Evolutionary conservation across 2,888 invertebrate genomes (phyloP), one percentile per base, ranked within the genome.

Genomic region (Cheilosia vulpina): DNA sequence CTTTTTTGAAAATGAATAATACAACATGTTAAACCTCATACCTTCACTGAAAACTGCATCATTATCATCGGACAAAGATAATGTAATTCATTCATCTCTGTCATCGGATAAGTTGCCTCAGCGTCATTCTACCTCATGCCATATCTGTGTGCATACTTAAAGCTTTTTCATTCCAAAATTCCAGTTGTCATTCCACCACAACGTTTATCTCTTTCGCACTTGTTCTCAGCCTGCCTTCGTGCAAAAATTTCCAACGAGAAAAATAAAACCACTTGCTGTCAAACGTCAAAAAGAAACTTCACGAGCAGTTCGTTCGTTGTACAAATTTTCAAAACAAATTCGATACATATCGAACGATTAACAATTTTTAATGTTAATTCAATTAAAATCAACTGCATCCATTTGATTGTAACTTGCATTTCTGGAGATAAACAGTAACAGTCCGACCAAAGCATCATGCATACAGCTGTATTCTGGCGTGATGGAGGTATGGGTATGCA

Each of bases 391-490:
- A 24, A 24, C 4, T 24, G 3, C n/a, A 55, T 53, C 45, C 13
- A 50, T 7, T 53, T 17, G 34, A 31, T 38, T 27, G 38, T 43
- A 34, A 34, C n/a, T 43, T 58, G 31, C 19, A 63, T 68, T 72
- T 27, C 38, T 27, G 17, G 38, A 11, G 19, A 57, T 68, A 55
- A 47, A 21, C n/a, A 52, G 0, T 9, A 17, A 41, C 1, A 55
- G 38, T 45, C n/a, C 50, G 5, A 6, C 13, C 50, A 38, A 52
- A 60, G 2, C 24, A 79, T 47, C 69, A 92, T 92, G 92, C 91
- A 92, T 88, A 92, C 92, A 50, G 92, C 92, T 43, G 92, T 92
- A 41, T 92, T 92, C 88, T 92, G 91, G 91, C 90, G 91, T 80
- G 90, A 92, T 87, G 92, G 92, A 90, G 92, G 92, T 92, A 88